phyloP scores from a whole-genome alignment of 1,140 invertebrate species.

The Spodoptera frugiperda region DNA sequence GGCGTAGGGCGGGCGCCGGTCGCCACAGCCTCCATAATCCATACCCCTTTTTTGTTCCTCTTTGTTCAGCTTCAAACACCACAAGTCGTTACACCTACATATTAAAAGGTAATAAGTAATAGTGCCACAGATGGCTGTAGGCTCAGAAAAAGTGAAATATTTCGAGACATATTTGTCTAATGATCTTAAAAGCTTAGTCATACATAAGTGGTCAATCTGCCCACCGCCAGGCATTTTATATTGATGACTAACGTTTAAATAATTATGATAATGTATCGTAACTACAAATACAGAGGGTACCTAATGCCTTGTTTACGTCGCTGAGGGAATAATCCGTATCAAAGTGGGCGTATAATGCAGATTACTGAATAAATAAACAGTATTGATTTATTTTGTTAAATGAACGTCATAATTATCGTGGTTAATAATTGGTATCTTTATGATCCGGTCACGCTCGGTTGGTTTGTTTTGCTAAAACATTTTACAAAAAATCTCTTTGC shows the following conservation, averaged over 20 bases:
- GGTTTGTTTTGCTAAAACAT: neutral
- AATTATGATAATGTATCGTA: constrained; percentile 10
- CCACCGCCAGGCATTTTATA: neutral
- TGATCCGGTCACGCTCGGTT: neutral
- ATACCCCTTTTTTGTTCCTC: neutral
- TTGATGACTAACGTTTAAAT: constrained; percentile 18
- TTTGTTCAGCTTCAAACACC: neutral
- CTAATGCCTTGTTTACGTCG: constrained; percentile 8
- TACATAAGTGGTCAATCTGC: neutral
- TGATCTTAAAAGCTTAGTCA: constrained; percentile 11
- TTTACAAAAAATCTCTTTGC: neutral
- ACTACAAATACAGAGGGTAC: neutral
- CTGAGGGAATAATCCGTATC: constrained; percentile 4
- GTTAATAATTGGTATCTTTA: neutral
- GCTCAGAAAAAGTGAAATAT: neutral
- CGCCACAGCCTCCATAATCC: constrained; percentile 1
- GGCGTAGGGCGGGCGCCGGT: constrained; percentile 43
- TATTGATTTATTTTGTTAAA: constrained; percentile 3
- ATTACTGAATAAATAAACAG: neutral
- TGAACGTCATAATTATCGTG: neutral
- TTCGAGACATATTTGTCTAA: neutral
- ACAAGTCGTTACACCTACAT: constrained; percentile 6
- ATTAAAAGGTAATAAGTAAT: neutral
- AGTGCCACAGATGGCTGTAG: neutral
- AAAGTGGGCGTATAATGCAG: constrained; percentile 15